Evolutionary conservation across 2,113 vertebrate genomes (phyloP), one percentile per base, ranked within the genome.

Genomic region (Nannobrachium achirus): DNA sequence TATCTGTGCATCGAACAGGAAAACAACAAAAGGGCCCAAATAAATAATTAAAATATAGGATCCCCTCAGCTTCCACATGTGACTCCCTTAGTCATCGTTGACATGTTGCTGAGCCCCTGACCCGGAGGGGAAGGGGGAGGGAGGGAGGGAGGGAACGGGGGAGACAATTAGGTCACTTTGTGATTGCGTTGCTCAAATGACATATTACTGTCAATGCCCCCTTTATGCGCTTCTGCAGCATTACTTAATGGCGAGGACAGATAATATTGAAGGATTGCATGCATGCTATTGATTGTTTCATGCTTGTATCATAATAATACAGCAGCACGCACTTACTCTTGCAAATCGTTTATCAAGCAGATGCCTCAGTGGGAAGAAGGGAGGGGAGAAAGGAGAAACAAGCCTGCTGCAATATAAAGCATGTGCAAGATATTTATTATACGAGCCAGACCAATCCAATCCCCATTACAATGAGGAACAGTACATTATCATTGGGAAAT

Each of bases 21-120:
- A 90, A 90, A 90, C 69, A 76, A 90, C 86, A 87, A 85, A 88
- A 80, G 85, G 25, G 63, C 70, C 75, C 67, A 86, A 86, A 88
- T 91, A 83, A 88, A 89, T 89, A 81, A 86, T 89, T 88, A 83
- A 87, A 91, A 89, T 73, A 68, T 77, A 75, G 61, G 85, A 85
- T 81, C 84, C 79, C 66, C 80, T 80, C 38, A 66, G 86, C 86
- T 73, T 89, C 80, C 78, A 83, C 86, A 87, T 85, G 84, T 87
- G 89, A 89, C 87, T 88, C 78, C 63, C 82, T 80, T 75, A 74
- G 83, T 85, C 80, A 88, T 82, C 79, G n/a, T 73, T 49, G 57
- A 75, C 79, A 75, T 71, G 38, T 64, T 53, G 84, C 72, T 60
- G 69, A 74, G 67, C 76, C 14, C 71, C 83, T 86, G 81, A 84